These are phyloP conservation scores for Psittacara wagleri DNA, from an alignment of 2,113 vertebrate genomes.

Conservation along the genomic window DNA sequence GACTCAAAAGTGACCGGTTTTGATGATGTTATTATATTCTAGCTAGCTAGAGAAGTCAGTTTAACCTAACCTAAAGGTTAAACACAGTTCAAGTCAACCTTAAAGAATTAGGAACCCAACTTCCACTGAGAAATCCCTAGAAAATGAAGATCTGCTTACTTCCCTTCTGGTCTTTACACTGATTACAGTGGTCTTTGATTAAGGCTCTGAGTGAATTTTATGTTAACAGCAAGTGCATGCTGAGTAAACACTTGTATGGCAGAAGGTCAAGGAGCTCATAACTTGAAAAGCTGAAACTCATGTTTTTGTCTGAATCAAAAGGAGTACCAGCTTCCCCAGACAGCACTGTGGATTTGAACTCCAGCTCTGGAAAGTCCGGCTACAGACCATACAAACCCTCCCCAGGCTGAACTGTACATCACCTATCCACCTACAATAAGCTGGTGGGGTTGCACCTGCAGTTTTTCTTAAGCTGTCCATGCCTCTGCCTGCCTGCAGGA, in stretches of 20 bases:
- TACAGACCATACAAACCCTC: neutral
- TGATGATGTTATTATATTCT: neutral
- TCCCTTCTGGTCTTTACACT: neutral
- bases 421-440: neutral
- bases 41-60: neutral
- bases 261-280: neutral
- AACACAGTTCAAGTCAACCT: neutral
- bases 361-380: neutral
- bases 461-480: neutral
- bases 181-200: neutral
- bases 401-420: neutral
- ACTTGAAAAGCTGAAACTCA: neutral
- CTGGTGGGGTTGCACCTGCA: neutral
- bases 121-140: neutral
- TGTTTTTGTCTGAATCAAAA: neutral
- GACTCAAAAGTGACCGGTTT: neutral
- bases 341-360: neutral
- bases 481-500: neutral
- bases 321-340: neutral
- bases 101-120: neutral
- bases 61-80: neutral
- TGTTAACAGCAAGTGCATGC: neutral
- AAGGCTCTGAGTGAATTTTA: neutral
- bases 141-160: neutral
- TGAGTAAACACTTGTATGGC: neutral